Evolutionary conservation across 1,140 invertebrate genomes (phyloP), one percentile per base, ranked within the genome.

Genomic region (Hydropsyche tenuis): DNA sequence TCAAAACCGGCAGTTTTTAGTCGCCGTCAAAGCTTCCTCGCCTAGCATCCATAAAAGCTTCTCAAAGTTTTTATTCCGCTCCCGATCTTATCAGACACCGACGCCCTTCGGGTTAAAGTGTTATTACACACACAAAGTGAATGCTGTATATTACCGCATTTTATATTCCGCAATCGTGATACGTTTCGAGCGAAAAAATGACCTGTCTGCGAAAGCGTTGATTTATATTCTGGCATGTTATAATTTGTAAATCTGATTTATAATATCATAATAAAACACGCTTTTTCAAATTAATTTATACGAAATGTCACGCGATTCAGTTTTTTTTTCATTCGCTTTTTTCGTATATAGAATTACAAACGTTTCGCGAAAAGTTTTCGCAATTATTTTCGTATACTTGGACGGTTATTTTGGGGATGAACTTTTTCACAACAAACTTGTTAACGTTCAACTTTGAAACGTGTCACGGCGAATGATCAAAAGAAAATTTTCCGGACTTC

Each of bases 391-490:
- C 16, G 45, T n/a, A 46, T 46, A 12, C 16, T 46, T 12, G n/a
- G 16, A 53, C n/a, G 16, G n/a, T 53, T 63, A 27, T 63, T 27
- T 63, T 11, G 12, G 16, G 9, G 9, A 37, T 9, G 3, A 37
- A 37, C 30, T 37, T 37, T 37, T 9, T 4, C 30, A 9, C 30
- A 37, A 4, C 9, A 37, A 37, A 37, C 30, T 37, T 37, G 30
- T 66, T 46, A 16, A 20, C 64, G 20, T 16, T 30, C 12, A 45
- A 66, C 9, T 46, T 66, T 66, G 16, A 66, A 66, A 66, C 37
- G 12, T 66, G 64, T 66, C 43, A 42, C 64, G 20, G 30, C 16
- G 43, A 66, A 66, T 45, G 64, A 66, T 66, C 64, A 66, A 66
- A 46, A 66, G 64, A 22, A 22, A 66, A 66, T 66, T 45, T 53